These are phyloP conservation scores for Tretioscincus oriximinensis DNA, from an alignment of 2,113 vertebrate genomes.

Conservation along the genomic window DNA sequence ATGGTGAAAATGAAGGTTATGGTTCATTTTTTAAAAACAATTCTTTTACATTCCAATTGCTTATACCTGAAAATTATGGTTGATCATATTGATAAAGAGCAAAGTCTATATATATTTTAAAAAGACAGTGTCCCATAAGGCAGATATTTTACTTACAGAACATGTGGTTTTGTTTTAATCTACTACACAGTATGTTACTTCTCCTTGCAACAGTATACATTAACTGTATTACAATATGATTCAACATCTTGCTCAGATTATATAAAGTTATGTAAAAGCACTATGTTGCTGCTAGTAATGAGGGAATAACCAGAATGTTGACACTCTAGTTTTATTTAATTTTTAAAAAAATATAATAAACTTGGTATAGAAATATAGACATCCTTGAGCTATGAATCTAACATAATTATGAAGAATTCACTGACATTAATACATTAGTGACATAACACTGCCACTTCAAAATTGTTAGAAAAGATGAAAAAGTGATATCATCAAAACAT, in stretches of 20 bases:
- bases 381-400: too few species aligned
- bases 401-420: too few species aligned
- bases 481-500: too few species aligned
- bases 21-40: neutral
- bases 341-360: too few species aligned
- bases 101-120: neutral
- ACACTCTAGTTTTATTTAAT: neutral
- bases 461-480: too few species aligned
- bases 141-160: constrained; percentile 1
- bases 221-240: neutral
- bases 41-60: neutral
- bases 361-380: too few species aligned
- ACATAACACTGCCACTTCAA: too few species aligned
- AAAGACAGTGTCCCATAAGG: neutral
- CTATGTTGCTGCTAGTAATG: neutral
- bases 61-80: neutral
- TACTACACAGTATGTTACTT: neutral
- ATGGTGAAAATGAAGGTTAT: constrained; percentile 23
- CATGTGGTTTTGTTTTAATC: neutral
- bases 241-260: neutral
- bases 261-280: neutral
- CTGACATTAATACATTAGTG: too few species aligned
- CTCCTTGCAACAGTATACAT: neutral
- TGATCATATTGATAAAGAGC: neutral
- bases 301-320: neutral